phyloP scores from a whole-genome alignment of 1,140 invertebrate species.

The Asobara japonica region DNA sequence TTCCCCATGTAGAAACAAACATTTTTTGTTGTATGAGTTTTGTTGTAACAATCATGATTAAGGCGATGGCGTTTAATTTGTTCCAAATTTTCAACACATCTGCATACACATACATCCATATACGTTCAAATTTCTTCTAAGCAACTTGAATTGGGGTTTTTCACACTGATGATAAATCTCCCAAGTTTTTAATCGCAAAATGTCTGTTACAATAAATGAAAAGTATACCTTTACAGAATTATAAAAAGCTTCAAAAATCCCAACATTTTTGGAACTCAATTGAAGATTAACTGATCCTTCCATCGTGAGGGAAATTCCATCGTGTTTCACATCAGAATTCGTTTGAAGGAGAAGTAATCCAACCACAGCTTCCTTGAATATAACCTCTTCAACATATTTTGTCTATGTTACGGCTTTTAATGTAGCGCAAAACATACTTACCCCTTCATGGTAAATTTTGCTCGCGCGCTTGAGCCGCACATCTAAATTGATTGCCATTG shows the following conservation, averaged over 20 bases:
- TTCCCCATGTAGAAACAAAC: no score
- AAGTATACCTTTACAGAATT: constrained; percentile 81
- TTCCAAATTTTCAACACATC: no score
- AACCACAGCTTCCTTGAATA: constrained; percentile 78
- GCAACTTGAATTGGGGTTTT: background rate
- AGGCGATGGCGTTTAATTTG: no score
- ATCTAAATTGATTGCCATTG: constrained; percentile 76
- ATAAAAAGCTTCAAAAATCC: constrained; percentile 94
- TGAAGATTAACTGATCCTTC: constrained; percentile 93
- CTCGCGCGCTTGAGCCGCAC: constrained; percentile 82
- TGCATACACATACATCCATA: no score
- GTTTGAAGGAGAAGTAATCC: constrained; percentile 85
- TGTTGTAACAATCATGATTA: no score
- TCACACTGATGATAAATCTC: no score
- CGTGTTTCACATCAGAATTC: constrained; percentile 85
- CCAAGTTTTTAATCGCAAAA: no score
- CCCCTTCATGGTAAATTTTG: constrained; percentile 86
- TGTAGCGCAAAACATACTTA: constrained; percentile 61
- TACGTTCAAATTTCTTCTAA: constrained; percentile 17
- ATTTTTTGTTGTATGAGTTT: no score
- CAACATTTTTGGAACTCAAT: constrained; percentile 92
- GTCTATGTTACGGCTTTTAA: background rate
- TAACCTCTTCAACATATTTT: constrained; percentile 36
- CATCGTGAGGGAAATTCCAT: constrained; percentile 86
- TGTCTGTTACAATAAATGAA: no score